phyloP scores from a whole-genome alignment of 1,140 invertebrate genomes.

The Anoplophora glabripennis region DNA sequence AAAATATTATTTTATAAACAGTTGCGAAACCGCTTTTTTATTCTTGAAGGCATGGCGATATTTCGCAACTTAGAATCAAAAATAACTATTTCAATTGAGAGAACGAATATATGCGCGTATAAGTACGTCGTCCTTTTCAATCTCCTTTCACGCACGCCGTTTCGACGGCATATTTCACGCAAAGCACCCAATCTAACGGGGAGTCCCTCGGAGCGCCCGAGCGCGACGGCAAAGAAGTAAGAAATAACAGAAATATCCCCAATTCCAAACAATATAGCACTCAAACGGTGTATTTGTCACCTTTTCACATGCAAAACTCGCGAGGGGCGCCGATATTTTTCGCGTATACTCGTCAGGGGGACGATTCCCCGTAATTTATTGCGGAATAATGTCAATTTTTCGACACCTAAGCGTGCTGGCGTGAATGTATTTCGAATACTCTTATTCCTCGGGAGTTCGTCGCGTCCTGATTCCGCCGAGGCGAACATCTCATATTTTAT shows the following conservation, averaged over 20 bases:
- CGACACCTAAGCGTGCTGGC: conserved; percentile 18
- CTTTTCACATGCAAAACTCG: conserved; percentile 35
- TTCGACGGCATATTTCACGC: neutral
- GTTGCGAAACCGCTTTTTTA: no score
- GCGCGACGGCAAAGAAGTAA: neutral
- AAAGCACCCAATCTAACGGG: neutral
- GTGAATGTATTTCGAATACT: conserved; percentile 16
- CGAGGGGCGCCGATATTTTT: conserved; percentile 24
- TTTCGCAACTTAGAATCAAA: no score
- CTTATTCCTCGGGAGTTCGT: neutral
- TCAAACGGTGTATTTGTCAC: conserved; percentile 37
- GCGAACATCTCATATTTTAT: conserved; percentile 12
- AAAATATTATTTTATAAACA: no score
- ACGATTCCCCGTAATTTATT: conserved; percentile 35
- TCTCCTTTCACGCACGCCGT: neutral
- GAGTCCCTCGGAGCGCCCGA: neutral
- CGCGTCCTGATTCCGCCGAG: conserved; percentile 9
- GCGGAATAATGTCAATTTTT: conserved; percentile 38
- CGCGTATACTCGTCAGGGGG: conserved; percentile 31
- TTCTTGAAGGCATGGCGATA: no score
- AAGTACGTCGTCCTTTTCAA: no score
- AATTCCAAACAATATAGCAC: conserved; percentile 33
- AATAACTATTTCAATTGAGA: neutral
- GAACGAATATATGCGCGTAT: neutral
- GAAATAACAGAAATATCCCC: conserved; percentile 7